Evolutionary conservation across 2,888 invertebrate species (phyloP).

Genomic region (Selenia dentaria): DNA sequence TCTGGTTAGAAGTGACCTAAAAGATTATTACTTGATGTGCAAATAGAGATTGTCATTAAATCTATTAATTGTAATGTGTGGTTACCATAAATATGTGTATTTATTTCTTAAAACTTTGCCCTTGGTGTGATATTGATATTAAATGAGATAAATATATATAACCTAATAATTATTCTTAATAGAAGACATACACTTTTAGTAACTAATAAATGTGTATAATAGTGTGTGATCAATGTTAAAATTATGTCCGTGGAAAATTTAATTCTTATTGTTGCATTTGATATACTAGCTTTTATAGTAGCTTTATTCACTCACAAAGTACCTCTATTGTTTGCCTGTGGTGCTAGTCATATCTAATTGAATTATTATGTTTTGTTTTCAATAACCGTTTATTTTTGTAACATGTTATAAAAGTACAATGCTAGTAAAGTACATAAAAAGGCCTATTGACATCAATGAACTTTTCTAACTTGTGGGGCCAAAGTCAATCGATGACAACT

Average conservation of each 20-base stretch:
- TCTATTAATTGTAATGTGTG: conserved; percentile 21
- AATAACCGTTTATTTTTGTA: neutral
- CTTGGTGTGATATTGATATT: conserved; percentile 30
- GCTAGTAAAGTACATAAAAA: conserved; percentile 1
- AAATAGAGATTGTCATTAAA: neutral
- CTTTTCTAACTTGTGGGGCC: conserved; percentile 13
- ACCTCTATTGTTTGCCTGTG: conserved; percentile 42
- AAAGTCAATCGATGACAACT: conserved; percentile 8
- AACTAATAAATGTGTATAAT: too few relatives aligned
- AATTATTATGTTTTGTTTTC: neutral
- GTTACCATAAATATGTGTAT: conserved; percentile 19
- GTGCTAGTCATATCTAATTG: conserved; percentile 50
- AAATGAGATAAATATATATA: too few relatives aligned
- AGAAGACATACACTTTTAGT: too few relatives aligned
- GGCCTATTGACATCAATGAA: conserved; percentile 7
- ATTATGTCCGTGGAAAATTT: conserved; percentile 6
- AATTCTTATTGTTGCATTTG: conserved; percentile 35
- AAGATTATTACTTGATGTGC: conserved; percentile 10
- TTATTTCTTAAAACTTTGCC: conserved; percentile 8
- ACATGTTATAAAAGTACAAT: conserved; percentile 5
- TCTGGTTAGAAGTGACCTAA: conserved; percentile 10
- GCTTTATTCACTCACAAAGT: conserved; percentile 20
- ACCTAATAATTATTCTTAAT: too few relatives aligned
- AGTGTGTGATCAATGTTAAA: conserved; percentile 23
- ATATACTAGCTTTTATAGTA: conserved; percentile 31